These are phyloP conservation scores for Dipodomys ordii DNA, from an alignment of 2,113 vertebrate genomes.

Conservation along the genomic window DNA sequence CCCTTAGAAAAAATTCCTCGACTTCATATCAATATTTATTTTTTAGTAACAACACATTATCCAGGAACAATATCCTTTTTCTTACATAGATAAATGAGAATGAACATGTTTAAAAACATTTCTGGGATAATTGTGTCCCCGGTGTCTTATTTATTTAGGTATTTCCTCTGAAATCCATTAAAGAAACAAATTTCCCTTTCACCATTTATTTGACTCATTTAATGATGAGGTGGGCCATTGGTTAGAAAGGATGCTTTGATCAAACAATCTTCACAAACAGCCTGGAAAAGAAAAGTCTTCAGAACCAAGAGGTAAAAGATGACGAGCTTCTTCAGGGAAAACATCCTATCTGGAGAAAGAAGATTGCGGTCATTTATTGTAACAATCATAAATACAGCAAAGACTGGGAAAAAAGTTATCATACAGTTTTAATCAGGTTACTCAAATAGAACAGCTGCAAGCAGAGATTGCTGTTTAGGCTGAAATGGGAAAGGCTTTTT, in stretches of 20 bases:
- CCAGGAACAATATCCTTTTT: not conserved
- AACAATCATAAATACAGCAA: conserved; percentile 57
- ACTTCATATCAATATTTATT: conserved; percentile 36
- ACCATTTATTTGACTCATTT: not conserved
- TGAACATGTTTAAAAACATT: conserved; percentile 63
- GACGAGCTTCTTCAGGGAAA: conserved; percentile 62
- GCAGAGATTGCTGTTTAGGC: conserved; percentile 63
- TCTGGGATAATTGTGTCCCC: conserved; percentile 45
- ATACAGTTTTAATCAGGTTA: conserved; percentile 77
- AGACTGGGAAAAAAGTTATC: conserved; percentile 61
- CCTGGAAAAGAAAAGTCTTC: conserved; percentile 15
- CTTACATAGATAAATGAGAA: conserved; percentile 64
- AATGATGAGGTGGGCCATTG: not conserved
- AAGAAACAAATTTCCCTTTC: conserved; percentile 3
- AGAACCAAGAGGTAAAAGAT: conserved; percentile 65
- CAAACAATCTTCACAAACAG: conserved; percentile 43
- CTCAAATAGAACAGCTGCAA: conserved; percentile 76
- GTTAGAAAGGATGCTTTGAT: conserved; percentile 72
- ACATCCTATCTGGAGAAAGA: conserved; percentile 64
- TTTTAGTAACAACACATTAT: conserved; percentile 55
- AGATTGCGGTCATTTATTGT: conserved; percentile 69
- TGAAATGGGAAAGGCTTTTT: conserved; percentile 60
- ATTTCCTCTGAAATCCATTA: not conserved
- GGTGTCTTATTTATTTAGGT: conserved; percentile 23
- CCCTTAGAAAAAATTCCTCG: conserved; percentile 39